These are phyloP conservation scores for Heliconius melpomene DNA, from an alignment of 1,140 invertebrate genomes.

Conservation along the genomic window DNA sequence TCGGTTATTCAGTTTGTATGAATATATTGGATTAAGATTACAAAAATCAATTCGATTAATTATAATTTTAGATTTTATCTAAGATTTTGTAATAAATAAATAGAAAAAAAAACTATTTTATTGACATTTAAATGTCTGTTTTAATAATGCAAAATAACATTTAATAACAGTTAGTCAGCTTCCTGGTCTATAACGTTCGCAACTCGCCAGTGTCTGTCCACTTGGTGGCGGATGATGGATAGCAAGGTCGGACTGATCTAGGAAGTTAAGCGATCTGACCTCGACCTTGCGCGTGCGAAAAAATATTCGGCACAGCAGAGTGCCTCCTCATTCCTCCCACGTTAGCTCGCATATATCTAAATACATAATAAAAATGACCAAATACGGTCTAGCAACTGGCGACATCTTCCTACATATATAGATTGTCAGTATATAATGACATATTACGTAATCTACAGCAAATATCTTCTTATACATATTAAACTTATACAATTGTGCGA, in stretches of 20 bases:
- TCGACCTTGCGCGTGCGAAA: constrained; percentile 76
- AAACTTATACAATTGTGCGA: too few relatives aligned
- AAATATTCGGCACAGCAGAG: constrained; percentile 61
- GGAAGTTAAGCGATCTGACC: constrained; percentile 76
- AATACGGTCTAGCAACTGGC: constrained; percentile 12
- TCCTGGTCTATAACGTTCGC: constrained; percentile 4
- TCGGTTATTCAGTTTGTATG: background rate
- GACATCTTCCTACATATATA: constrained; percentile 7
- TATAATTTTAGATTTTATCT: background rate
- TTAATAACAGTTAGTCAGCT: constrained; percentile 12
- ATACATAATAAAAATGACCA: constrained; percentile 16
- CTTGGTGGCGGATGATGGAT: constrained; percentile 1
- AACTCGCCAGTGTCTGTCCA: constrained; percentile 6
- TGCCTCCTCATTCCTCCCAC: constrained; percentile 41
- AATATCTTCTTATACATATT: background rate
- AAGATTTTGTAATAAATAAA: background rate
- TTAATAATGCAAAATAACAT: constrained; percentile 3
- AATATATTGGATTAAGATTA: background rate
- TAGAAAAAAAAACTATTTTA: background rate
- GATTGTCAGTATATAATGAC: background rate
- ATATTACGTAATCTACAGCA: background rate
- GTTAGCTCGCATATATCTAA: constrained; percentile 30
- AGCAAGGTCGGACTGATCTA: constrained; percentile 49
- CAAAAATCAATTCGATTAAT: background rate
- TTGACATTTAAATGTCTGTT: background rate